Evolutionary conservation across 2,113 vertebrate species (phyloP).

Genomic region (Dicentrarchus labrax): DNA sequence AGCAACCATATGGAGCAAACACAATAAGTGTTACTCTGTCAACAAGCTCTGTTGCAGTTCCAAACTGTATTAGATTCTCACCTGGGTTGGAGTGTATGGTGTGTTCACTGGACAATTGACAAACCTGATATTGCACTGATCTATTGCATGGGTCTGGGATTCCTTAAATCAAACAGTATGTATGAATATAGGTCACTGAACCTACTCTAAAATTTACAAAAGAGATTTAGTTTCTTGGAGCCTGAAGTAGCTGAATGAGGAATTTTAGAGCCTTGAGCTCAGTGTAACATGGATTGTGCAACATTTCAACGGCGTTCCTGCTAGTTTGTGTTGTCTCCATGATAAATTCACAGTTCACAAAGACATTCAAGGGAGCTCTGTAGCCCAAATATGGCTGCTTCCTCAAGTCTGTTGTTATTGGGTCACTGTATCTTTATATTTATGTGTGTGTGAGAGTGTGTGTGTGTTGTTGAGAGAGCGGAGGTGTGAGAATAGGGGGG

Average conservation of each 20-base stretch:
- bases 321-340: slow-evolving; percentile 20
- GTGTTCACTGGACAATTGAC: background rate
- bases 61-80: background rate
- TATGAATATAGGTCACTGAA: slow-evolving; percentile 9
- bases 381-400: slow-evolving; percentile 62
- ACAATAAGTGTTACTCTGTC: background rate
- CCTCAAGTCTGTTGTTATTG: slow-evolving; percentile 39
- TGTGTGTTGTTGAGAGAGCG: slow-evolving; percentile 40
- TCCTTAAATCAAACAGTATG: background rate
- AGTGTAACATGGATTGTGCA: background rate
- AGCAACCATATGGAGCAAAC: background rate
- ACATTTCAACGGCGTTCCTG: background rate
- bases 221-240: background rate
- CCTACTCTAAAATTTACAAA: background rate
- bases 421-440: background rate
- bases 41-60: background rate
- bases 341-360: slow-evolving; percentile 12
- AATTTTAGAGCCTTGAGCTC: background rate
- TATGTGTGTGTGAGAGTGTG: slow-evolving; percentile 34
- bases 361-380: slow-evolving; percentile 6
- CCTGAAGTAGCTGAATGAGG: background rate
- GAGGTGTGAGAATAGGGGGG: slow-evolving; percentile 60
- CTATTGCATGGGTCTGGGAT: background rate
- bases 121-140: background rate
- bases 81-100: background rate